Evolutionary conservation across 2,113 vertebrate genomes (phyloP).

Genomic region (Proteles cristata): DNA sequence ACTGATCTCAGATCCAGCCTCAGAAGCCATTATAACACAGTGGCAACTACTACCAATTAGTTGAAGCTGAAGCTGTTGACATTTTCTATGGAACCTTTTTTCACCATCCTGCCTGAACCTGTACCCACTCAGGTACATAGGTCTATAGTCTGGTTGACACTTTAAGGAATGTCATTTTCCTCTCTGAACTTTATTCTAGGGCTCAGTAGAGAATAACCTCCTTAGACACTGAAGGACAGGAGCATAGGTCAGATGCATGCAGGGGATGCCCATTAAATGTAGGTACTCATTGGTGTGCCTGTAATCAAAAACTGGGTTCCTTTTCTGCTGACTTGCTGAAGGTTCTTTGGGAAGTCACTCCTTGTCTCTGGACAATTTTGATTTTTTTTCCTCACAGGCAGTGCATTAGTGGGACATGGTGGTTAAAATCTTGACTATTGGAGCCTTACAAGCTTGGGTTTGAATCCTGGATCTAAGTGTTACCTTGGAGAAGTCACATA

Average conservation of each 20-base stretch:
- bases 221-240: not conserved
- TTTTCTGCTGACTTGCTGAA: not conserved
- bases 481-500: not conserved
- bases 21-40: not conserved
- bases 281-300: not conserved
- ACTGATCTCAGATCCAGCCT: not conserved
- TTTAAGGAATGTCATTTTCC: not conserved
- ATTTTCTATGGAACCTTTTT: not conserved
- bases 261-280: too few relatives aligned
- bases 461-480: not conserved
- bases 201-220: not conserved
- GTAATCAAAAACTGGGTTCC: not conserved
- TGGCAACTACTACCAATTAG: not conserved
- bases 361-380: not conserved
- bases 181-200: not conserved
- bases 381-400: not conserved
- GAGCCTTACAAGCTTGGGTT: not conserved
- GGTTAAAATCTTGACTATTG: not conserved
- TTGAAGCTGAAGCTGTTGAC: not conserved
- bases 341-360: not conserved
- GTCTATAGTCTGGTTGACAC: not conserved
- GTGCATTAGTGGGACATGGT: not conserved
- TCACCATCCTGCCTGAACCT: not conserved
- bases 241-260: not conserved
- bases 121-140: not conserved